Base-by-base conservation (phyloP, 2,797 vertebrate genomes). In the Pelochelys cantorii region DNA sequence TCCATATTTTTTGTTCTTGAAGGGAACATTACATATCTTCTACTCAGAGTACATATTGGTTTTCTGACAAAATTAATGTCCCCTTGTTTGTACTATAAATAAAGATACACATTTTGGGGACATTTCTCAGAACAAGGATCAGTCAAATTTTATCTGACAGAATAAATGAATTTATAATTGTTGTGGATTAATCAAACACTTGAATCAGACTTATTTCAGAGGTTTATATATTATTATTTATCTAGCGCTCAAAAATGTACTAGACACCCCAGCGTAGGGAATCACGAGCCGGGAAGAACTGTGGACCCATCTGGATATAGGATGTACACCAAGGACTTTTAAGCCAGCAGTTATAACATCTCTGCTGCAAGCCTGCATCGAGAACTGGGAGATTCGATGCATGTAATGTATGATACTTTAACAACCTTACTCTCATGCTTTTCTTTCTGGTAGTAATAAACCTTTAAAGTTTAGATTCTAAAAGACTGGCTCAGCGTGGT, bases 71-170 rank as follows among this genome's bases (percentile, higher is more conserved):
- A 34, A 92, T 52, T 23, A 48, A 52, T 52, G 25, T 77, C 48
- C 42, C 13, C 42, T 77, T 71, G 68, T 71, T 71, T 37, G 18
- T 71, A 71, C 22, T 82, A 89, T 84, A n/a, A 3, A 7, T 85
- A 93, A 55, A 48, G 42, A 48, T 48, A 48, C 42, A 48, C 42
- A 85, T 23, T 10, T 1, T 82, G 29, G 17, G 34, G 42, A 92
- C 78, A 90, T 57, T 27, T 23, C 56, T 48, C 37, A 57, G 25
- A 81, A 42, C 15, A 81, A 80, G 29, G 1, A 84, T 59, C 17
- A 84, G 22, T 90, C 25, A 57, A 84, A 88, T 68, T 85, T 86
- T 52, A 80, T 79, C 93, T 90, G 15, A 81, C 79, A 90, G 60
- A 48, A 68, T 68, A 90, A 7, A 9, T 65, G 92, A 22, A 20